Evolutionary conservation across 2,113 vertebrate genomes (phyloP), one percentile per base, ranked within the genome.

Genomic region (Cromileptes altivelis): DNA sequence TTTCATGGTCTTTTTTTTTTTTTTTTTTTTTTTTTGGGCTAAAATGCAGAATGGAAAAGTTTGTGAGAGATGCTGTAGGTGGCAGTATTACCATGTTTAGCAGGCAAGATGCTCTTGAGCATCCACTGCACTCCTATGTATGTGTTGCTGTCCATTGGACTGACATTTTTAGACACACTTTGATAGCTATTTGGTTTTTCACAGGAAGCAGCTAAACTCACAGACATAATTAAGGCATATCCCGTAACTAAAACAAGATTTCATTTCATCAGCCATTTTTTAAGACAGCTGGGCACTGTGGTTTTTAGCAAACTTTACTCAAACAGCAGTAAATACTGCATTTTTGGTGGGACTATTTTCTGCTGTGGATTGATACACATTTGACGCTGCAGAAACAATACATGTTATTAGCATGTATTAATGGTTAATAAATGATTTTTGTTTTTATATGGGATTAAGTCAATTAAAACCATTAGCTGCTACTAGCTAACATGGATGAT

Each of bases 21-120:
- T 27, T 27, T 27, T 27, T 27, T 27, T 27, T 27, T 27, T 27
- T 37, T 81, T 27, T n/a, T 23, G 42, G 52, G 17, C 21, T 70
- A 2, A 65, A 70, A 30, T 53, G 9, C 12, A 21, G 11, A 49
- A 50, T 70, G 2, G 14, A 21, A 21, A 63, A 42, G 6, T 62
- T 14, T 69, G 27, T 58, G 4, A 19, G 3, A 64, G 7, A 56
- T 74, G 14, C 93, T 76, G 42, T 73, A 90, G 92, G 75, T 89
- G 93, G 77, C 85, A 80, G 58, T 83, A 61, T 71, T 60, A 45
- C 27, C 14, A 25, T 42, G 7, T 50, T 50, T 49, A 56, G n/a
- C 60, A 61, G 33, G 9, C 23, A 50, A 70, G 21, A 2, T 30
- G 23, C 14, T 62, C 50, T 2, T 33, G 2, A 33, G 21, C 11